Evolutionary conservation across 2,113 vertebrate genomes (phyloP).

Genomic region (Ceuthmochares aereus): DNA sequence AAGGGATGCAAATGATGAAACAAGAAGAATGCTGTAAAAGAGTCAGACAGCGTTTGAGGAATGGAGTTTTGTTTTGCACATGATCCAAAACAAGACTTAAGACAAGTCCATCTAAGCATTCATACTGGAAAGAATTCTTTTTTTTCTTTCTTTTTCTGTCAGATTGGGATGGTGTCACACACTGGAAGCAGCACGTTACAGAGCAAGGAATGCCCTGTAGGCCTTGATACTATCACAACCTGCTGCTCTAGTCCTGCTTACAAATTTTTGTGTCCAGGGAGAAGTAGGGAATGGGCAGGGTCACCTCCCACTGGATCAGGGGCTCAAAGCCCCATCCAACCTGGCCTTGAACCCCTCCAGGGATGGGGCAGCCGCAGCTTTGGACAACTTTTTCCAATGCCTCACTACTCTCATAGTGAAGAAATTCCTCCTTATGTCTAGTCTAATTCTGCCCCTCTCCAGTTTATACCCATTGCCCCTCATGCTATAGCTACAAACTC

Average conservation of each 20-base stretch:
- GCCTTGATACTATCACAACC: not conserved
- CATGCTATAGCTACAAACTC: no score
- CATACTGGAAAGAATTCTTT: not conserved
- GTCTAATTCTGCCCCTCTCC: no score
- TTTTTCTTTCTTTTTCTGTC: not conserved
- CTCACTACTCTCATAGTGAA: no score
- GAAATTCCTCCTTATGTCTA: no score
- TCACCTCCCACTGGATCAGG: no score
- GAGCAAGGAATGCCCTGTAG: not conserved
- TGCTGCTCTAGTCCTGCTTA: not conserved
- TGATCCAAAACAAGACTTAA: not conserved
- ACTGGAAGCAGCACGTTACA: not conserved
- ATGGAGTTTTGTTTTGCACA: not conserved
- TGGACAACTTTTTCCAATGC: no score
- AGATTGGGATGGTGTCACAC: not conserved
- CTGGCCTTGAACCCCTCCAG: no score
- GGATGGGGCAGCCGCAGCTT: no score
- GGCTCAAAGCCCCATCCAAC: no score
- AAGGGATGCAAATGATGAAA: conserved; percentile 19
- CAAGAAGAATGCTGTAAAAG: not conserved
- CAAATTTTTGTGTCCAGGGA: not conserved
- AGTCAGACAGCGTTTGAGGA: not conserved
- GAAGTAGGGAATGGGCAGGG: not conserved
- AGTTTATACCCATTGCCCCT: no score
- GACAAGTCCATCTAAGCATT: not conserved